Base-by-base conservation (phyloP, 2,888 invertebrate genomes). In the Patella caerulea region DNA sequence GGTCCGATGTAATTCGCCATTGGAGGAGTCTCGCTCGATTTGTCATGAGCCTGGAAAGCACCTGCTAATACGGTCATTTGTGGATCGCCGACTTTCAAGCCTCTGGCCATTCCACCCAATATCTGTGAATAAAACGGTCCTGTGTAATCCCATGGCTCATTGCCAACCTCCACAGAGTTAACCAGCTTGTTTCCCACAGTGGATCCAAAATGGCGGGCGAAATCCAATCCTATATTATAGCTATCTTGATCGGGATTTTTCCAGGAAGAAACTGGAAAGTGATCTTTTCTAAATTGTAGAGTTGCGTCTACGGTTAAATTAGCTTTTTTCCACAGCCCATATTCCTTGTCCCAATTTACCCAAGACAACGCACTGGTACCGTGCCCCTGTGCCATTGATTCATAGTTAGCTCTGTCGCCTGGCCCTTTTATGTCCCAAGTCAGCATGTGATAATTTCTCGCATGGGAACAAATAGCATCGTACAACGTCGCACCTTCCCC, bases 331-430 rank as follows among this genome's bases (percentile, higher is more conserved):
- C 87, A 87, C 45, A 77, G 78, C 2, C 45, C 52, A 71, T 87
- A 87, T 81, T 87, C 87, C 12, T 11, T 81, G 75, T 87, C 87
- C 87, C 87, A 87, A 75, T 87, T 86, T 17, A 87, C 56, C 87
- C 87, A 87, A 45, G 81, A 73, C 69, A 78, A 82, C 0, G 84
- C 83, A 53, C 85, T 80, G 5, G 87, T 87, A 14, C 87, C 86
- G 14, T 83, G 72, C 4, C 84, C 84, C 12, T 74, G 74, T 7
- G 82, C 84, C 87, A 87, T 87, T 19, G 79, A 19, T 12, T 19
- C 34, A 75, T 83, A 87, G 55, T 82, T 77, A 7, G 87, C 85
- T 34, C 81, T 82, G 54, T 79, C 71, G 29, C 84, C 85, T 0
- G 87, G 87, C 74, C 84, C 84, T 4, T 75, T 79, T 0, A 87